phyloP scores from a whole-genome alignment of 2,113 vertebrate species.

The Oophaga pumilio region DNA sequence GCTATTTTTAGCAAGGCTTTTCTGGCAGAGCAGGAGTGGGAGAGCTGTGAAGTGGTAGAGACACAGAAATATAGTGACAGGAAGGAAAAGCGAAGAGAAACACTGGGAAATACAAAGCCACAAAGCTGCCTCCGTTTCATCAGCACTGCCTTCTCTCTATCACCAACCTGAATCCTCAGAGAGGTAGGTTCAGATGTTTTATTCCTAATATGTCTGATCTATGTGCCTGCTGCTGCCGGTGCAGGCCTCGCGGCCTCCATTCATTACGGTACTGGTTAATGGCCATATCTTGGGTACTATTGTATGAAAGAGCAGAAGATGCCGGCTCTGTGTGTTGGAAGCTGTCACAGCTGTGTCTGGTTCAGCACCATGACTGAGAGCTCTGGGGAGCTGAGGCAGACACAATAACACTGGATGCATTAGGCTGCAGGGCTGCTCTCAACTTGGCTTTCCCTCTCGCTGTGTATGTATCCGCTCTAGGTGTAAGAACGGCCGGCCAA shows the following conservation, averaged over 20 bases:
- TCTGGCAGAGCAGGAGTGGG: constrained; percentile 54
- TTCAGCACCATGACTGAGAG: constrained; percentile 48
- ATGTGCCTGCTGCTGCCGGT: neutral
- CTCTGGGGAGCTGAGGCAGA: constrained; percentile 8
- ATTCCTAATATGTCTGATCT: neutral
- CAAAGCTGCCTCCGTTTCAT: neutral
- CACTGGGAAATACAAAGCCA: constrained; percentile 38
- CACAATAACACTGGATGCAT: constrained; percentile 6
- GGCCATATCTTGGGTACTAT: neutral
- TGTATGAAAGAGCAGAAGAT: neutral
- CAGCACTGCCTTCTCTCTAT: neutral
- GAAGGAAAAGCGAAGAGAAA: constrained; percentile 38
- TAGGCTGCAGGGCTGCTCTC: neutral
- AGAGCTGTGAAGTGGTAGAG: constrained; percentile 47
- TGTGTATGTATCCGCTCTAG: constrained; percentile 15
- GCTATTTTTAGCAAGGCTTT: constrained; percentile 58
- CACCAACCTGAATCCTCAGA: constrained; percentile 14
- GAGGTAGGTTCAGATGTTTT: constrained; percentile 30
- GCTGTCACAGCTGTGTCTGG: constrained; percentile 1
- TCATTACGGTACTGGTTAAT: neutral
- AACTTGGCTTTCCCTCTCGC: constrained; percentile 4
- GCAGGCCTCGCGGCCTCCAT: constrained; percentile 34
- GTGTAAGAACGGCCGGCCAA: neutral
- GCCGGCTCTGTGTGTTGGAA: neutral
- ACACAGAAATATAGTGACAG: constrained; percentile 48